Evolutionary conservation across 1,140 invertebrate species (phyloP).

Genomic region (Pseudomyrmex flavicornis): DNA sequence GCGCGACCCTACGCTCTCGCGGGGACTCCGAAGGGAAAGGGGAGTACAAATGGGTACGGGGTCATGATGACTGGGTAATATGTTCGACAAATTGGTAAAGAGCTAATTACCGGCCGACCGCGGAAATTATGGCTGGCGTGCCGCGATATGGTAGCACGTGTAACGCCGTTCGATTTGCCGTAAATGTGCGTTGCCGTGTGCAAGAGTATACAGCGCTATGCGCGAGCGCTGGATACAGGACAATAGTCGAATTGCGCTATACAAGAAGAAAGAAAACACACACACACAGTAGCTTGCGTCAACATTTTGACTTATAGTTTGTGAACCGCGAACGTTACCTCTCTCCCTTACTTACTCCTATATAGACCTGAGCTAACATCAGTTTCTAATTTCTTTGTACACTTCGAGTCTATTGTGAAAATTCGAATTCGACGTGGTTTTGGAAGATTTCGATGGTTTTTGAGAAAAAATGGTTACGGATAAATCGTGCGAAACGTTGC

Average conservation of each 20-base stretch:
- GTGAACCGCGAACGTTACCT: too few species aligned
- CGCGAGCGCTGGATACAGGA: constrained; percentile 33
- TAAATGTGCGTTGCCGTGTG: constrained; percentile 22
- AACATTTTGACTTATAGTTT: too few species aligned
- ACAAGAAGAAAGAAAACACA: not conserved
- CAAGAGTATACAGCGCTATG: not conserved
- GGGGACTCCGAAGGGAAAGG: not conserved
- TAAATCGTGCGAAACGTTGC: too few species aligned
- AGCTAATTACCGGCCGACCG: constrained; percentile 69
- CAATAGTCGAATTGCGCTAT: constrained; percentile 39
- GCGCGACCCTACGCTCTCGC: constrained; percentile 21
- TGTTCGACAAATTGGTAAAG: constrained; percentile 76
- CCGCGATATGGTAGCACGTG: constrained; percentile 39
- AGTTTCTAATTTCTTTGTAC: too few species aligned
- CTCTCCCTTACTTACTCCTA: too few species aligned
- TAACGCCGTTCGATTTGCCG: constrained; percentile 47
- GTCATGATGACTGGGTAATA: constrained; percentile 70
- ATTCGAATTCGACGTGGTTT: too few species aligned
- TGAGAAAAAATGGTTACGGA: too few species aligned
- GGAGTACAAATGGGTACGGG: constrained; percentile 53
- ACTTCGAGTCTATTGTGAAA: too few species aligned
- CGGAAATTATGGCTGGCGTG: constrained; percentile 64
- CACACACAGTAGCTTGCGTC: not conserved
- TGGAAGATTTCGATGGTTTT: too few species aligned
- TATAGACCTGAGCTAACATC: too few species aligned